These are phyloP conservation scores for Noctilio leporinus DNA, from an alignment of 2,113 vertebrate genomes.

Conservation along the genomic window DNA sequence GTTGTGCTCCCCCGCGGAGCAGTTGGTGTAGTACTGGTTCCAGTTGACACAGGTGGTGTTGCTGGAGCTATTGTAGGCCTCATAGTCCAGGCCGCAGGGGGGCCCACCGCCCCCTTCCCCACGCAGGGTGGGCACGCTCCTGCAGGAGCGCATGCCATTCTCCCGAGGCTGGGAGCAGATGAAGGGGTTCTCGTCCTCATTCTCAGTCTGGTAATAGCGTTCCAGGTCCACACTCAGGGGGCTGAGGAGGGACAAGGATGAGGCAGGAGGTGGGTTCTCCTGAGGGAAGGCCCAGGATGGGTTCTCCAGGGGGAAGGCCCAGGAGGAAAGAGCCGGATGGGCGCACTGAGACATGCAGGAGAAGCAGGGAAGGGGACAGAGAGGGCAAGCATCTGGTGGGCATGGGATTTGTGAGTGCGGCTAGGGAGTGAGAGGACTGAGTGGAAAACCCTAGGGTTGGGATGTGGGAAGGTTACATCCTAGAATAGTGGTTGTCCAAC, in stretches of 20 bases:
- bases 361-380: too few species aligned
- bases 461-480: background rate
- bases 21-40: constrained; percentile 98
- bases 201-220: constrained; percentile 95
- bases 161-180: constrained; percentile 94
- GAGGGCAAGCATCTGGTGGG: background rate
- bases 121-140: constrained; percentile 85
- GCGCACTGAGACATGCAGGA: background rate
- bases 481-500: background rate
- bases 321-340: background rate
- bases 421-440: background rate
- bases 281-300: background rate
- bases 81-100: constrained; percentile 88
- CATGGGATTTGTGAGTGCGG: background rate
- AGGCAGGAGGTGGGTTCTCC: background rate
- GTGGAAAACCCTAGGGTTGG: background rate
- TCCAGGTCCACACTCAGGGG: constrained; percentile 84
- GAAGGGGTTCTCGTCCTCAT: constrained; percentile 95
- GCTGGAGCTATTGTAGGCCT: constrained; percentile 92
- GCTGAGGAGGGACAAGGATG: constrained; percentile 68
- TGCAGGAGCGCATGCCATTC: constrained; percentile 93
- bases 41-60: constrained; percentile 97
- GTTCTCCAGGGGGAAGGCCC: background rate
- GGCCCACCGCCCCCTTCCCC: constrained; percentile 81
- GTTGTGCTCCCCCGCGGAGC: constrained; percentile 90